A percentile compares a stretch with the other conserved stretches of the same genome.
phyloP scores from a whole-genome alignment of 2,888 invertebrate species.

The Bombylius discolor region DNA sequence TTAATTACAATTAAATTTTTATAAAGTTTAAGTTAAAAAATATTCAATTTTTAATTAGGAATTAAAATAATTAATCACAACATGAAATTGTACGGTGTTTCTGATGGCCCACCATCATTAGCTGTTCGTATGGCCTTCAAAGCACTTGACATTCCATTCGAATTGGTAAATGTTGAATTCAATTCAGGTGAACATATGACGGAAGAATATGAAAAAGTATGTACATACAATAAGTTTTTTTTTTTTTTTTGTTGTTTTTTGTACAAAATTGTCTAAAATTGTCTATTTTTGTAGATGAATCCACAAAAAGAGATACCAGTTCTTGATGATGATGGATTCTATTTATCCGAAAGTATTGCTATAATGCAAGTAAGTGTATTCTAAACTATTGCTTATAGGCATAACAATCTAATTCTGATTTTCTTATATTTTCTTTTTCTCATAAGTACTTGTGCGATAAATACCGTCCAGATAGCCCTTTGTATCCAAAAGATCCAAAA shows the following conservation, averaged over 20 bases:
- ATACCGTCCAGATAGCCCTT: slow-evolving; percentile 47
- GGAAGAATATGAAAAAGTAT: slow-evolving; percentile 52
- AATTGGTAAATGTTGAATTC: slow-evolving; percentile 54
- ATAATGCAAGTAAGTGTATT: slow-evolving; percentile 33
- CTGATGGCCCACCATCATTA: slow-evolving; percentile 66
- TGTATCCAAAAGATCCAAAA: slow-evolving; percentile 61
- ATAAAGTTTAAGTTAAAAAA: too few relatives aligned
- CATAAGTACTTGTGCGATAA: slow-evolving; percentile 62
- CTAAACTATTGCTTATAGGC: not conserved
- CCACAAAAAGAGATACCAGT: slow-evolving; percentile 69
- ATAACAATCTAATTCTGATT: not conserved
- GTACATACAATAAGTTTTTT: not conserved
- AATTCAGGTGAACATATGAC: slow-evolving; percentile 63
- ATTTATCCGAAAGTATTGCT: slow-evolving; percentile 59
- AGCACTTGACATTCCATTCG: slow-evolving; percentile 49
- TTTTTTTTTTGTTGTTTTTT: not conserved
- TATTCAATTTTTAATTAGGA: too few relatives aligned
- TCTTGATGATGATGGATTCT: slow-evolving; percentile 65
- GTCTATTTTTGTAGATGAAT: slow-evolving; percentile 45
- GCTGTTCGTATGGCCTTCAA: slow-evolving; percentile 57
- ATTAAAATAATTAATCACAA: not conserved
- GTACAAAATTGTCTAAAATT: too few relatives aligned
- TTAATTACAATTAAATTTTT: too few relatives aligned
- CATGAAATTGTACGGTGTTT: slow-evolving; percentile 60
- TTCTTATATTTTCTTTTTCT: too few relatives aligned